Evolutionary conservation across 1,140 invertebrate genomes (phyloP).

Genomic region (Scaptomyza hsui): DNA sequence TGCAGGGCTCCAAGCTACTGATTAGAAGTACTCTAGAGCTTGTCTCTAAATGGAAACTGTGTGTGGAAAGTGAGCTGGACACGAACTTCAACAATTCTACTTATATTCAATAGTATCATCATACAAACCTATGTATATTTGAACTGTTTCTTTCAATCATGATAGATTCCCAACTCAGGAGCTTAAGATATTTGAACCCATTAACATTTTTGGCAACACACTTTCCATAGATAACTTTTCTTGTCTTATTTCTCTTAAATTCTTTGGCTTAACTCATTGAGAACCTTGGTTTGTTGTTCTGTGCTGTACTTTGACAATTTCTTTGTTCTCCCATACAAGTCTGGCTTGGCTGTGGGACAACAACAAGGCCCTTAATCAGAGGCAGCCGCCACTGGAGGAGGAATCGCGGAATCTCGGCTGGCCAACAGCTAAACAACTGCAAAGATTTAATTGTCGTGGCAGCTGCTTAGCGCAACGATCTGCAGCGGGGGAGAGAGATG

Average conservation of each 20-base stretch:
- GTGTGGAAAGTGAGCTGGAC: conserved; percentile 2
- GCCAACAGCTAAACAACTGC: conserved; percentile 73
- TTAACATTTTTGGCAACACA: background rate
- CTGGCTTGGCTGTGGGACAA: conserved; percentile 11
- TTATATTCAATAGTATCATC: no score
- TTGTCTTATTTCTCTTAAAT: background rate
- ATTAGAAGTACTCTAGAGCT: conserved; percentile 17
- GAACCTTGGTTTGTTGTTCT: conserved; percentile 46
- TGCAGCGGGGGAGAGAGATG: conserved; percentile 3
- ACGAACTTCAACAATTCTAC: no score
- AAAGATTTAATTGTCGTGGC: conserved; percentile 78
- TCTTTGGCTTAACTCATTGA: background rate
- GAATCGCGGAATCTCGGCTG: conserved; percentile 59
- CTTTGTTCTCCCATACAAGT: conserved; percentile 55
- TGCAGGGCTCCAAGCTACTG: conserved; percentile 28
- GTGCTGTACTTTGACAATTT: conserved; percentile 70
- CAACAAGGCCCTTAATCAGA: conserved; percentile 77
- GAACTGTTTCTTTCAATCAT: no score
- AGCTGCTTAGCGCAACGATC: conserved; percentile 37
- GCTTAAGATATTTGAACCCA: no score
- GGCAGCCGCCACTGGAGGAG: conserved; percentile 43
- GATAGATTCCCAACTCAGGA: no score
- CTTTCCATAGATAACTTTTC: background rate
- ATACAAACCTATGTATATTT: no score
- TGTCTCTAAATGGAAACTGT: conserved; percentile 8